Base-by-base conservation (phyloP, 2,113 vertebrate genomes). In the Apeltes quadracus region DNA sequence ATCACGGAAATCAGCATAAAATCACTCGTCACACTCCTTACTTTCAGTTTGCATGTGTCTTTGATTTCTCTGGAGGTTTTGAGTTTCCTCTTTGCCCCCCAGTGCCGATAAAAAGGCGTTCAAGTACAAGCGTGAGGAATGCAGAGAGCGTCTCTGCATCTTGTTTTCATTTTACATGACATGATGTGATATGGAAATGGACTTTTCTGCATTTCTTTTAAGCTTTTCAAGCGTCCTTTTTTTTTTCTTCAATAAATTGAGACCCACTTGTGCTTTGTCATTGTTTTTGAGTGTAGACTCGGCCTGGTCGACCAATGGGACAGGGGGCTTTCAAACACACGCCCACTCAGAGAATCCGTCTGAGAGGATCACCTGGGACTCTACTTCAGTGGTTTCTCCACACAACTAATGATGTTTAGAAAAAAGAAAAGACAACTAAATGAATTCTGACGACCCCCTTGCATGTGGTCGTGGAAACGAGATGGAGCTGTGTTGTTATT, bases 301-400 rank as follows among this genome's bases (percentile, higher is more conserved):
- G 50, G 10, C 27, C 32, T 53, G 27, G 11, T 46, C 48, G 61
- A 53, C 76, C 87, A 90, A 90, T 92, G 55, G 63, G 62, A 83
- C 11, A 22, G 1, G 39, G 22, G 38, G 29, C 50, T 76, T 55
- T 61, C 18, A 20, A 71, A 67, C 85, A 90, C 85, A 90, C 88
- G 66, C 88, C 84, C 78, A 82, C 48, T 72, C 58, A 79, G 59
- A n/a, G 36, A 50, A 79, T 39, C 25, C 34, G 44, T 25, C 18
- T 11, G 4, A 71, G 23, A 39, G n/a, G 43, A 27, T 48, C 32
- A 27, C 16, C 27, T 20, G 5, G 14, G 61, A 62, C 36, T 22
- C 27, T 22, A 11, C 27, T 12, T 61, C 38, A 61, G 39, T 9
- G 9, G 23, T 1, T 29, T 44, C 14, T 22, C 48, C 16, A n/a